Percentiles rank a stretch among this genome's conserved stretches.
phyloP scores from a whole-genome alignment of 2,888 invertebrate species.

The Trilocha varians region DNA sequence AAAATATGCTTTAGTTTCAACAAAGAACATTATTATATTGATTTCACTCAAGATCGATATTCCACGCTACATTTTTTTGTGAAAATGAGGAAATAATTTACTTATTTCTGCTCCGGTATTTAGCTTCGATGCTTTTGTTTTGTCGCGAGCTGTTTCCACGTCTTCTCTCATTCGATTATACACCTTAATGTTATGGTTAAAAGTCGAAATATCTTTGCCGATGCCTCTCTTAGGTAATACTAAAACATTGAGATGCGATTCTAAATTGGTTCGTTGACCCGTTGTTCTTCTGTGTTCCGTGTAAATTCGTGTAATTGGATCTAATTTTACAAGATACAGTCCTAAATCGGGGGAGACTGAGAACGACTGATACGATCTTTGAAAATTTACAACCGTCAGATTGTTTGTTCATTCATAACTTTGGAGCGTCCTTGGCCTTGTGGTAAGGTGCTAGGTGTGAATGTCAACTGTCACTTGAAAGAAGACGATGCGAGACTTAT shows the following conservation, averaged over 20 bases:
- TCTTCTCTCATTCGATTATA: constrained; percentile 10
- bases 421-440: too few species aligned
- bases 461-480: too few species aligned
- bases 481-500: too few species aligned
- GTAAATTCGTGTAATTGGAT: constrained; percentile 8
- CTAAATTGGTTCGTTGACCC: constrained; percentile 46
- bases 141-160: background rate
- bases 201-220: constrained; percentile 11
- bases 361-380: too few species aligned
- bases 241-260: constrained; percentile 24
- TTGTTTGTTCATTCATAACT: too few species aligned
- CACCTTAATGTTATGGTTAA: constrained; percentile 12
- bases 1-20: too few species aligned
- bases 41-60: background rate
- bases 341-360: background rate
- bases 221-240: constrained; percentile 8
- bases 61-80: background rate
- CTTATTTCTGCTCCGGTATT: background rate
- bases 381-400: too few species aligned
- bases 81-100: background rate
- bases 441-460: too few species aligned
- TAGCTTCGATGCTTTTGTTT: background rate
- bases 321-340: background rate
- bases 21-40: too few species aligned
- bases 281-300: constrained; percentile 25